Evolutionary conservation across 2,888 invertebrate species (phyloP).

Genomic region (Eumacrocentrus americanus): DNA sequence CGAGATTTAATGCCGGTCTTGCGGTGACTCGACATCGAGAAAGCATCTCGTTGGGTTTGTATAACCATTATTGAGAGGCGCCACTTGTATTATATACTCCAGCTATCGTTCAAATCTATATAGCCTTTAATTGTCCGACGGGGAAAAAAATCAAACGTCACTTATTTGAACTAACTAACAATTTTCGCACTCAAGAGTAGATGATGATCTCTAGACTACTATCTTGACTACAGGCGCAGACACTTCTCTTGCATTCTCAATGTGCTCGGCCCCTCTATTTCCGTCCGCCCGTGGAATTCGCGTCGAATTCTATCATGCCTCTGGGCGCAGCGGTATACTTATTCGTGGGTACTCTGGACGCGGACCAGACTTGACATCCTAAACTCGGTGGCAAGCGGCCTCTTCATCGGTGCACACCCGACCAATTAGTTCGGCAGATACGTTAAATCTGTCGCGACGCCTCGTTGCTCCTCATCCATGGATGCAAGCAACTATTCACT

Average conservation of each 20-base stretch:
- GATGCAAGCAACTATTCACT: not conserved
- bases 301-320: conserved; percentile 58
- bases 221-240: conserved; percentile 2
- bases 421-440: conserved; percentile 53
- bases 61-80: conserved; percentile 9
- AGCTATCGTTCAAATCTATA: not conserved
- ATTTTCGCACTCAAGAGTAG: conserved; percentile 18
- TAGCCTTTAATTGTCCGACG: not conserved
- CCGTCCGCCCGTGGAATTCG: conserved; percentile 55
- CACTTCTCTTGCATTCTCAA: conserved; percentile 48
- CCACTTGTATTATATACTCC: conserved; percentile 10
- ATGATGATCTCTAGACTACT: not conserved
- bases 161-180: conserved; percentile 17
- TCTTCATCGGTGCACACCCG: conserved; percentile 43
- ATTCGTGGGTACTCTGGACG: conserved; percentile 9
- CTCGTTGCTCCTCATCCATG: conserved; percentile 33
- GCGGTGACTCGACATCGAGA: conserved; percentile 18
- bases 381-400: conserved; percentile 27
- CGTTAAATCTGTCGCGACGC: conserved; percentile 50
- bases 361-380: conserved; percentile 4
- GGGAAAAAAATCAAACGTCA: not conserved
- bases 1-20: conserved; percentile 46
- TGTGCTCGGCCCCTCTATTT: conserved; percentile 53
- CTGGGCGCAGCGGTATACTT: conserved; percentile 34
- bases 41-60: conserved; percentile 18